Evolutionary conservation across 2,888 invertebrate genomes (phyloP).

Genomic region (Doris montereyensis): DNA sequence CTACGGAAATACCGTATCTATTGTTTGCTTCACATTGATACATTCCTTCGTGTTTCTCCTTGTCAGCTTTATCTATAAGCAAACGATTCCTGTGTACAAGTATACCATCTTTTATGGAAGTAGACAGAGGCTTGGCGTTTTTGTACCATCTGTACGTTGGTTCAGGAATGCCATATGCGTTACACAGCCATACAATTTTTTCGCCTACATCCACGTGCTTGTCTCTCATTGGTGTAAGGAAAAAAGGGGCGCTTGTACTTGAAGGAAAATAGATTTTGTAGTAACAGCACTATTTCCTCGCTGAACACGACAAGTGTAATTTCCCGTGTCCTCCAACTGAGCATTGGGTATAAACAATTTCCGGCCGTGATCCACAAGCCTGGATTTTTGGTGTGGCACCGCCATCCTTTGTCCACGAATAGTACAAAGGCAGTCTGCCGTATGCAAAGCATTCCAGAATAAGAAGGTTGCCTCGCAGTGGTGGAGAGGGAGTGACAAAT

Average conservation of each 20-base stretch:
- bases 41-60: constrained; percentile 88
- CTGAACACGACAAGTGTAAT: constrained; percentile 86
- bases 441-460: constrained; percentile 95
- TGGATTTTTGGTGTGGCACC: constrained; percentile 83
- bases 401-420: constrained; percentile 54
- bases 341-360: constrained; percentile 89
- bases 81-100: constrained; percentile 51
- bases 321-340: constrained; percentile 92
- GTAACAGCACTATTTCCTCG: constrained; percentile 27
- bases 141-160: constrained; percentile 64
- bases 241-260: constrained; percentile 60
- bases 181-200: constrained; percentile 63
- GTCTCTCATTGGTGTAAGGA: constrained; percentile 61
- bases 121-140: constrained; percentile 43
- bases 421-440: constrained; percentile 77
- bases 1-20: constrained; percentile 81
- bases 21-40: constrained; percentile 93
- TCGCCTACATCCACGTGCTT: constrained; percentile 62
- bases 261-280: constrained; percentile 10
- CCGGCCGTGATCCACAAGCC: constrained; percentile 85
- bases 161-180: constrained; percentile 58
- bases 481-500: constrained; percentile 93
- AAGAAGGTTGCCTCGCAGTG: constrained; percentile 91
- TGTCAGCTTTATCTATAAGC: constrained; percentile 51
- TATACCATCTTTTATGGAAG: neutral